Evolutionary conservation across 2,113 vertebrate genomes (phyloP), one percentile per base, ranked within the genome.

Genomic region (rabbit (Oryctolagus cuniculus)): DNA sequence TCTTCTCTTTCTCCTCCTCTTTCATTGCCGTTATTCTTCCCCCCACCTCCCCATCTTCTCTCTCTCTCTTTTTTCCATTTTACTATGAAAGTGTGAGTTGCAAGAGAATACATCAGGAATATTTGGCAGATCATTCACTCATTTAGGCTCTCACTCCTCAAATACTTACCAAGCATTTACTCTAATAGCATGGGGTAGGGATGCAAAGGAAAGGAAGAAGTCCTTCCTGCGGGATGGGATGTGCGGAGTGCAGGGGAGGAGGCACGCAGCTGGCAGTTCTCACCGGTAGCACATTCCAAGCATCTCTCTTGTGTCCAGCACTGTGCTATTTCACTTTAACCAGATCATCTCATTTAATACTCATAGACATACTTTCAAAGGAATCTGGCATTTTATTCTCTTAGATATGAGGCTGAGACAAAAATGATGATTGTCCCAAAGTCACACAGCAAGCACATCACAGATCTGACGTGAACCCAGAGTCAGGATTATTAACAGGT

Each of bases 391-490:
- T 74, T 77, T 93, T 77, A 38, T 38, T 38, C 53, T 92, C 70
- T 94, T 90, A 75, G 17, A n/a, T 38, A 38, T 13, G 79, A 94
- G 79, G 38, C 29, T 11, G 58, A 89, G 34, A 49, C 89, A 74
- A 70, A 91, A 51, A 44, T 87, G 49, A 67, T 63, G 61, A 81
- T 36, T 87, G 66, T n/a, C 19, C 22, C 77, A 61, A 79, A 34
- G 44, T 66, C 34, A 89, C 58, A 74, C 16, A 2, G 6, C n/a
- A 17, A 16, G 64, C n/a, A 58, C 61, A 80, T 77, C 75, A 89
- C 19, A 73, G 44, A 85, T 85, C 44, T 88, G 72, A 96, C 75
- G 72, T 51, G 86, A 90, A 77, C 89, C 73, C 25, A 66, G 36
- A 53, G 61, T 96, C 24, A 90, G 73, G 63, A 24, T 51, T 44